Base-by-base conservation (phyloP, 1,140 invertebrate genomes). In the Diploscapter pachys region DNA sequence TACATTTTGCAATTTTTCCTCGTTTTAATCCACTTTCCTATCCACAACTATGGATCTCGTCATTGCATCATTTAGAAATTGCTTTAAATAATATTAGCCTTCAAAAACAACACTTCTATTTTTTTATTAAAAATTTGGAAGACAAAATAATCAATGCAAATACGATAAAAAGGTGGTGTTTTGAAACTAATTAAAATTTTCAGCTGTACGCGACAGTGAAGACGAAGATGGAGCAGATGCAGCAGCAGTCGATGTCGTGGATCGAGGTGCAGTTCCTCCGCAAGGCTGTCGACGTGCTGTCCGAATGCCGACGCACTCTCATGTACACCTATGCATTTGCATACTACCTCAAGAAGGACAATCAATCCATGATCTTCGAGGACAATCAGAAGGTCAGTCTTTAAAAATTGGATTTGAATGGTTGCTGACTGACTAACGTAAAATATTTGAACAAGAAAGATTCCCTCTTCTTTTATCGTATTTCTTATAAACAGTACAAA, bases 301-400 rank as follows among this genome's bases (percentile, higher is more conserved):
- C 94, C 88, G 92, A 93, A 85, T 99, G 96, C 88, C 89, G 96
- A 73, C 94, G 97, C 87, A 98, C 95, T 48, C 89, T 99, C 6
- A 98, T 98, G 95, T 99, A 95, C 88, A 98, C 96, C 70, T 98
- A 98, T 87, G 95, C 97, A 70, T 99, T 99, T 90, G 96, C 96
- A 81, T 99, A 95, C 88, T 99, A 98, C 87, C 89, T 98, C 82
- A 91, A 91, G 85, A 96, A 95, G 89, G 98, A 96, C 88, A 98
- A 98, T 89, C 95, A 99, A 87, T 96, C 94, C 82, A 93, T 94
- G 86, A 96, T 99, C 84, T 99, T 98, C 89, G 95, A 98, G 89
- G 94, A 96, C 86, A 99, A 99, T 90, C 96, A 99, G 89, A 92
- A 92, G 86, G 95, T 64, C 9, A 64, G 63, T 9, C 13, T 5